Base-by-base conservation (phyloP, 2,888 invertebrate species). In the Dermolepida albohirtum region DNA sequence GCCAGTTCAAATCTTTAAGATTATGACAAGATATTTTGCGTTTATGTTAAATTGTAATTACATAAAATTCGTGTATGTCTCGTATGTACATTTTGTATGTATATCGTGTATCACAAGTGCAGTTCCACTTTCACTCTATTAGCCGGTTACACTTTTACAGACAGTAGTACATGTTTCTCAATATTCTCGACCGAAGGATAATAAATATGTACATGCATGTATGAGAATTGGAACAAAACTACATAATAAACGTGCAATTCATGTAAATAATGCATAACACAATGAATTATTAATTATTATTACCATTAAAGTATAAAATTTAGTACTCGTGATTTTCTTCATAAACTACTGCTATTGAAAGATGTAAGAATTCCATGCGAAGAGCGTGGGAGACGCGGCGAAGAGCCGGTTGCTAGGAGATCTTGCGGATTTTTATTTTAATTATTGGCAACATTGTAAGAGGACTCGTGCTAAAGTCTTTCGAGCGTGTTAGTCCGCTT, bases 371-470 rank as follows among this genome's bases (percentile, higher is more conserved):
- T 43, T 57, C 43, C n/a, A 44, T 27, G n/a, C 22, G 43, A 17
- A 43, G 27, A 12, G 57, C 57, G 57, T 57, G 57, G 57, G 57
- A 57, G 52, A 34, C 16, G 43, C 17, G 43, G 27, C 43, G n/a
- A 17, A 57, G 44, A 57, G 57, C 57, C 57, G 57, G 57, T 57
- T 57, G 57, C 57, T 57, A 57, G 57, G 57, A 57, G 57, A 57
- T 57, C 57, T 57, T 44, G 57, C 57, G 43, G 44, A 57, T 57
- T 57, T 57, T 57, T 57, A 57, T 57, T 57, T 57, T 57, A 57
- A 57, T 57, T 57, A 57, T 57, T 57, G 57, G 57, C 57, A 57
- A 57, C 57, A 57, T 44, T 57, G 57, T 43, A 57, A 44, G 57
- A 11, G 57, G n/a, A 57, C 43, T 57, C 57, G 44, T 57, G 57